Evolutionary conservation across 2,113 vertebrate species (phyloP), one percentile per base, ranked within the genome.

Genomic region (Caranx ignobilis): DNA sequence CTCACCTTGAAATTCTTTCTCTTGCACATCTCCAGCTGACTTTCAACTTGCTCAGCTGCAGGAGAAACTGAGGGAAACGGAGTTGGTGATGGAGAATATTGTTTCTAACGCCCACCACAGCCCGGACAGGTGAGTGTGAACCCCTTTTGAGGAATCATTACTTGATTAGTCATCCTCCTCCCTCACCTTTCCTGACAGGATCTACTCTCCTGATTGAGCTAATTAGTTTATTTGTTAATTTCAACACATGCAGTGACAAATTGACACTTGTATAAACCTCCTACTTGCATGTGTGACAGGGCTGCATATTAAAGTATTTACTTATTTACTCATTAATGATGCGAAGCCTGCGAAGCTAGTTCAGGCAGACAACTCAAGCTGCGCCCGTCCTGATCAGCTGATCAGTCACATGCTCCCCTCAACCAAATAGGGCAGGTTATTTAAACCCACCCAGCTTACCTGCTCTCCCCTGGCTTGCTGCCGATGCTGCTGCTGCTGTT

Each of bases 61-160:
- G 92, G 97, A 98, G 89, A 97, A 96, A 88, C 93, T 99, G 86
- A 95, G 93, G 77, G 97, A 98, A 83, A 99, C 98, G 0, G 98
- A 99, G 91, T 91, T 96, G 90, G 96, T 96, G 75, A 98, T 99
- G 96, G 97, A 98, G 95, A 97, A 96, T 77, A 95, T 99, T 11
- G 97, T 99, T 76, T 96, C 93, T 67, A 95, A 93, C 71, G 95
- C 96, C 60, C 95, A 95, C 71, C 95, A 95, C 87, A 92, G 95
- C 77, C 94, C 93, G 64, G 94, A 96, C 80, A 97, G 96, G 97
- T 99, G 88, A 54, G 85, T 50, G 41, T 32, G 43, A 19, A 16
- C 12, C 21, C 59, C 60, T 3, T 39, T 39, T 1, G 12, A 62
- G 18, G 50, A 43, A 2, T 39, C 37, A 3, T 21, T 31, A 2